These are phyloP conservation scores for Melanotaenia duboulayi DNA, from an alignment of 2,113 vertebrate genomes.

Conservation along the genomic window DNA sequence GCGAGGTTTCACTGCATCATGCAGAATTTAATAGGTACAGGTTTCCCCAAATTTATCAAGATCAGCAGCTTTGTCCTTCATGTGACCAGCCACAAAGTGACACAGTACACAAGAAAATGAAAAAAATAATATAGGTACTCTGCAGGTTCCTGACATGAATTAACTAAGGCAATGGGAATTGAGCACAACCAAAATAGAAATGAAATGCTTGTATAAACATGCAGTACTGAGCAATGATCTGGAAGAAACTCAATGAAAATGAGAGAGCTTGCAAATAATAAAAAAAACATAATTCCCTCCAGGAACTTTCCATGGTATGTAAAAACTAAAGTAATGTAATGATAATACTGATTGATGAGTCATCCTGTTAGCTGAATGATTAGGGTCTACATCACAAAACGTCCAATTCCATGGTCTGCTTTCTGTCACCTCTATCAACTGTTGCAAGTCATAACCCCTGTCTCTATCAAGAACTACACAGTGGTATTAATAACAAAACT, in stretches of 20 bases:
- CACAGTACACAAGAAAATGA: neutral
- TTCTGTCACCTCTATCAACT: neutral
- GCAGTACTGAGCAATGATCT: conserved; percentile 36
- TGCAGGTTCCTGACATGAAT: conserved; percentile 21
- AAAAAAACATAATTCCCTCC: neutral
- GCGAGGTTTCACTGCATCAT: neutral
- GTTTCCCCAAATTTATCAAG: neutral
- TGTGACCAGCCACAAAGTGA: neutral
- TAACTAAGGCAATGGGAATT: conserved; percentile 22
- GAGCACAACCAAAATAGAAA: conserved; percentile 42
- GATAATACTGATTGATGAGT: neutral
- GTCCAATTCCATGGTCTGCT: too few species aligned
- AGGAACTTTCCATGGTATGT: neutral
- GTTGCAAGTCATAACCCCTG: neutral
- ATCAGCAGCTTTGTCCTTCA: conserved; percentile 11
- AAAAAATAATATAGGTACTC: neutral
- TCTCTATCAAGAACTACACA: neutral
- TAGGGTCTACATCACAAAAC: too few species aligned
- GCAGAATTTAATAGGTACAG: neutral
- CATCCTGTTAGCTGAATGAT: accelerated
- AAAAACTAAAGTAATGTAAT: neutral
- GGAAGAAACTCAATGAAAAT: conserved; percentile 30
- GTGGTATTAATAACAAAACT: too few species aligned
- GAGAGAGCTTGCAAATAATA: conserved; percentile 20
- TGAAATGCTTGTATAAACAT: conserved; percentile 37